Base-by-base conservation (phyloP, 2,113 vertebrate species). In the Tragelaphus imberbis region DNA sequence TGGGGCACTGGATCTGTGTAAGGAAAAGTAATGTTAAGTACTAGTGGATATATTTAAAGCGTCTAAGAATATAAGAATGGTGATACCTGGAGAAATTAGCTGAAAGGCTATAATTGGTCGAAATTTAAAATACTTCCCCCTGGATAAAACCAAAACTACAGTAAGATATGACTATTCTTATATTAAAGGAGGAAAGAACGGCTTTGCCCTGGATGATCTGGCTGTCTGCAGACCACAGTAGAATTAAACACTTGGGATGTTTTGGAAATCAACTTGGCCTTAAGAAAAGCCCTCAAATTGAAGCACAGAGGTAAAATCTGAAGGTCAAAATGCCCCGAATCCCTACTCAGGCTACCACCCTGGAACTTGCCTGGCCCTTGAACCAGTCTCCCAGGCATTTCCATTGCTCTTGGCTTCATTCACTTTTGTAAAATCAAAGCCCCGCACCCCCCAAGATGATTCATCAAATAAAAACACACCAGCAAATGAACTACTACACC, bases 1-100 rank as follows among this genome's bases (percentile, higher is more conserved):
- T 99, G 36, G 99, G 99, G 98, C 99, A 99, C 99, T 99, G 99
- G 98, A 99, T 99, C 99, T 99, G 98, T 84, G 93, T 13, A 96
- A 97, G 28, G 9, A 98, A 96, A 97, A 95, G 40, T 7, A 92
- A 92, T 53, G 90, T 59, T 90, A 65, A 98, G 96, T 96, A 93
- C 47, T 81, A 5, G 17, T 19, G 51, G 85, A 30, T 1, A 7
- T 2, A 44, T 10, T 82, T n/a, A 91, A 58, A 40, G 47, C 51
- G 2, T n/a, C 28, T 61, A 36, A 89, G 88, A 96, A 40, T 3
- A 23, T 36, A 56, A 89, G 47, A 63, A 94, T 12, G 9, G 17
- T 23, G 58, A 47, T 58, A n/a, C 9, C 40, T 33, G 14, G 56
- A 51, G 12, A 61, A 93, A 75, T 59, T 8, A 88, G 36, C 13